phyloP scores from a whole-genome alignment of 1,140 invertebrate species.

The Tetragonula clypearis region DNA sequence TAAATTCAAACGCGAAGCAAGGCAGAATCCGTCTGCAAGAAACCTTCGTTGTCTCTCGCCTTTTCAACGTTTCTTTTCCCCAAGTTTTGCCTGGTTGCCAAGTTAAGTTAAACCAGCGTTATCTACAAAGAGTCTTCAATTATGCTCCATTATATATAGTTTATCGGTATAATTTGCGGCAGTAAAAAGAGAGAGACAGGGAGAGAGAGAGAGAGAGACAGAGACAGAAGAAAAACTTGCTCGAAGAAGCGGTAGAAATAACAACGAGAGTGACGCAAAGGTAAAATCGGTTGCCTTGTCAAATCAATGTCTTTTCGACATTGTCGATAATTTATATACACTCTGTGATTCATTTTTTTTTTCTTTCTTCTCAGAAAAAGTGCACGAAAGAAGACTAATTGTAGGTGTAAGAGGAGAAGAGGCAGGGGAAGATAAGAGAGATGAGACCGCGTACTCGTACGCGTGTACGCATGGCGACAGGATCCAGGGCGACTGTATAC shows the following conservation, averaged over 20 bases:
- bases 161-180: not conserved
- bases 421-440: not conserved
- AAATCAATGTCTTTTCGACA: not conserved
- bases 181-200: not conserved
- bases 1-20: not conserved
- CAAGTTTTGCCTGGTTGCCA: no score
- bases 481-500: conserved; percentile 50
- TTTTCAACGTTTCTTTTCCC: not conserved
- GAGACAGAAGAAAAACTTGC: not conserved
- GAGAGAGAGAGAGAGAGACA: not conserved
- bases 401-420: no score
- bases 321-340: not conserved
- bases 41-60: not conserved
- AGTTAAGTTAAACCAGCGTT: not conserved
- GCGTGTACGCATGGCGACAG: conserved; percentile 16
- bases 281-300: conserved; percentile 20
- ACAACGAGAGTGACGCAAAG: conserved; percentile 13
- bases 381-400: no score
- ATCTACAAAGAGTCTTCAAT: not conserved
- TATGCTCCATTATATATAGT: not conserved
- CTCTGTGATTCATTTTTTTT: not conserved
- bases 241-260: not conserved
- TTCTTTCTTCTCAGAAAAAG: no score
- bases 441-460: not conserved
- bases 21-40: not conserved